Base-by-base conservation (phyloP, 2,113 vertebrate genomes). In the Macquaria australasica region DNA sequence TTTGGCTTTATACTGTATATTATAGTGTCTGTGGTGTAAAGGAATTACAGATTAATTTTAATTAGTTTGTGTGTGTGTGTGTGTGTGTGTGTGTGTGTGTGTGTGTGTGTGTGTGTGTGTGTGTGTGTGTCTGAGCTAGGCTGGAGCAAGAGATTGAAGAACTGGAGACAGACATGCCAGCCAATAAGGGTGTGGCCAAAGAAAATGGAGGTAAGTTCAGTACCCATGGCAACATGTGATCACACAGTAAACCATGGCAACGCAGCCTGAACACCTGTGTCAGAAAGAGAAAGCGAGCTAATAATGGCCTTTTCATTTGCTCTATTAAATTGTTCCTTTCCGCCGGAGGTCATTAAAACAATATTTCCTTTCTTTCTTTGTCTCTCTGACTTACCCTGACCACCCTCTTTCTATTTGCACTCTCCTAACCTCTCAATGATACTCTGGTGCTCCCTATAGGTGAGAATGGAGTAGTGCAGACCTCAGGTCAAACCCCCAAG, bases 91-190 rank as follows among this genome's bases (percentile, higher is more conserved):
- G 25, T 28, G 11, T 9, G 9, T 53, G 41, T 69, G 28, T 79
- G 67, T 83, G 77, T 83, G 66, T 84, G 59, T 83, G 25, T 84
- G 25, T 28, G 11, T 9, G 9, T 53, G 41, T 69, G 28, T 79
- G 67, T 83, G 77, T 83, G 66, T 84, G 59, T 83, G 25, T 84
- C 14, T 77, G 77, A 72, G 25, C 34, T 91, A 99, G 98, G 94
- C 94, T 99, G 88, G 98, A 98, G 93, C 96, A 95, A 89, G 98
- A 98, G 89, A 96, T 99, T 10, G 97, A 98, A 77, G 93, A 88
- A 0, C 94, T 99, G 89, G 98, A 99, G 94, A 97, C 94, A 0
- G 91, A 95, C 0, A 89, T 89, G 14, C 92, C 95, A 0, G 91
- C 78, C 56, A 94, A 72, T 89, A 89, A 1, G 94, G 96, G 88